Conservation (phyloP, 2,888 invertebrate genomes). For the Eretmocerus hayati region DNA sequence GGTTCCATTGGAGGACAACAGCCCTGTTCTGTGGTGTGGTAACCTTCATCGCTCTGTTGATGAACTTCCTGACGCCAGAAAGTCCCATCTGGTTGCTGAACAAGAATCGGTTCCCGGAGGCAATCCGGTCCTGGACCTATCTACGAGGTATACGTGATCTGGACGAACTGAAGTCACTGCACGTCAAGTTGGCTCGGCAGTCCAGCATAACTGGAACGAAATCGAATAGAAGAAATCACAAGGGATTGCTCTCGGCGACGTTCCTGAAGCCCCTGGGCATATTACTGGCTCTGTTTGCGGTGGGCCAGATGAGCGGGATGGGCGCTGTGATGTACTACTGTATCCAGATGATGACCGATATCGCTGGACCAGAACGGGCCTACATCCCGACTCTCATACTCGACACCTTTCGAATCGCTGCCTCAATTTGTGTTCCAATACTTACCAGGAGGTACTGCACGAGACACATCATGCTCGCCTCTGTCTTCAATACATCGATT, state of each 20-base stretch:
- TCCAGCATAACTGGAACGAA: not conserved
- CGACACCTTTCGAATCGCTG: conserved; percentile 56
- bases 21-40: conserved; percentile 53
- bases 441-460: conserved; percentile 12
- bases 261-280: conserved; percentile 56
- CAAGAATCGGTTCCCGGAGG: conserved; percentile 53
- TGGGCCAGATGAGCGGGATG: conserved; percentile 64
- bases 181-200: not conserved
- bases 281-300: conserved; percentile 59
- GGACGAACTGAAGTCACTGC: conserved; percentile 24
- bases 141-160: conserved; percentile 24
- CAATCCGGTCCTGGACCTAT: conserved; percentile 49
- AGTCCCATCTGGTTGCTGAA: conserved; percentile 64
- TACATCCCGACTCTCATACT: conserved; percentile 61
- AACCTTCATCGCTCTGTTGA: conserved; percentile 51
- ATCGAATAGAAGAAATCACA: not conserved
- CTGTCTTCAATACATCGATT: conserved; percentile 1
- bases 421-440: conserved; percentile 57
- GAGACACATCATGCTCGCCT: conserved; percentile 1
- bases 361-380: conserved; percentile 58
- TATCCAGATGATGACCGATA: conserved; percentile 55
- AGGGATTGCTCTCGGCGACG: not conserved
- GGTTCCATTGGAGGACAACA: conserved; percentile 56
- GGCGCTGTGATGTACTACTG: conserved; percentile 69
- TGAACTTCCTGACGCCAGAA: conserved; percentile 53